phyloP scores from a whole-genome alignment of 2,113 vertebrate species.

The Willisornis vidua region DNA sequence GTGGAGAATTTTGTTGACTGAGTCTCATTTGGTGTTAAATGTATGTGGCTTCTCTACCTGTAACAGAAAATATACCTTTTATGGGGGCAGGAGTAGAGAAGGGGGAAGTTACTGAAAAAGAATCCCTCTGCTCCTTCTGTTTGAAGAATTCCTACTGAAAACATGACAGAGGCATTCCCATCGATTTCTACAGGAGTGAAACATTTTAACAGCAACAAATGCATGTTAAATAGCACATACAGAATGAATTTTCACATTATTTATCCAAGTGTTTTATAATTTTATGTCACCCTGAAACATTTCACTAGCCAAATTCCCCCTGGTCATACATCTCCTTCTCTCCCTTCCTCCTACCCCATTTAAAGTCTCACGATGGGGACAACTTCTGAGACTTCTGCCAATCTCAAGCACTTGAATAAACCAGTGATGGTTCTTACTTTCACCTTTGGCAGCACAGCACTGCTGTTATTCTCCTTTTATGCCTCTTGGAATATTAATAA shows the following conservation, averaged over 20 bases:
- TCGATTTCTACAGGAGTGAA: not conserved
- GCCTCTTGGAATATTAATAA: not conserved
- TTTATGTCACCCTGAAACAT: not conserved
- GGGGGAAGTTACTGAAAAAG: not conserved
- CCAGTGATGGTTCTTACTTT: not conserved
- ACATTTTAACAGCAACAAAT: not conserved
- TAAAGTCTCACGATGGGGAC: fast-evolving
- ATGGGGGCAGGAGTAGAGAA: not conserved
- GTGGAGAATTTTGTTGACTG: not conserved
- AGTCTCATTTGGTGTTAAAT: not conserved
- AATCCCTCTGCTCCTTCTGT: not conserved
- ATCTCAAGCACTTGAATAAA: not conserved
- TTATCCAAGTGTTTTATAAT: not conserved
- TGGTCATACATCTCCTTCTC: not conserved
- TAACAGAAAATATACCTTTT: not conserved
- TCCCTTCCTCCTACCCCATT: not conserved
- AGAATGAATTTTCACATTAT: not conserved
- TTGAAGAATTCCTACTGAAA: not conserved
- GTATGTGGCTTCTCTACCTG: not conserved
- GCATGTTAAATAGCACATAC: not conserved
- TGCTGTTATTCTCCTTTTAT: not conserved
- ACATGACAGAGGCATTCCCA: not conserved
- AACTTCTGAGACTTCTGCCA: not conserved
- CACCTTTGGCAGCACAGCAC: not conserved
- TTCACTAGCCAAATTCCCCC: not conserved